These are phyloP conservation scores for Phrynosoma platyrhinos DNA, from an alignment of 2,113 vertebrate species.

Conservation along the genomic window DNA sequence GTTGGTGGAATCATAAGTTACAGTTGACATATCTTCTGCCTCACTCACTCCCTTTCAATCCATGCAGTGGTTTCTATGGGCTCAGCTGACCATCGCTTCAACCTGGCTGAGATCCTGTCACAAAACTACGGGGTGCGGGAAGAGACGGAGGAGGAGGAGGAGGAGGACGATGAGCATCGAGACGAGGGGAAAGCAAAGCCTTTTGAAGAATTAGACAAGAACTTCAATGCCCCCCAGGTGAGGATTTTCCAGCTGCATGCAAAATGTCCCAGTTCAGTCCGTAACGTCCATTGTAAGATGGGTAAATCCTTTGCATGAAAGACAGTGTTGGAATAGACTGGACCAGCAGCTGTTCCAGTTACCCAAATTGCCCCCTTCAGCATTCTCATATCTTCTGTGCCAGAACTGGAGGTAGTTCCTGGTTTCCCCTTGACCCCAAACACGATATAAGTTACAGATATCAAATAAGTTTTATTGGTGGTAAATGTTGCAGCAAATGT, in stretches of 20 bases:
- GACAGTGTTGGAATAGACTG: too few relatives aligned
- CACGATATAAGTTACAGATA: too few relatives aligned
- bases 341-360: too few relatives aligned
- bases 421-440: too few relatives aligned
- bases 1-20: not conserved
- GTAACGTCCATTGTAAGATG: too few relatives aligned
- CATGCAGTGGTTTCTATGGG: slow-evolving; percentile 80
- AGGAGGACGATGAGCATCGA: slow-evolving; percentile 47
- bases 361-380: too few relatives aligned
- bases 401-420: too few relatives aligned
- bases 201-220: slow-evolving; percentile 82
- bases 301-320: too few relatives aligned
- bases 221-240: slow-evolving; percentile 75
- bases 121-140: slow-evolving; percentile 80
- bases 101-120: slow-evolving; percentile 83
- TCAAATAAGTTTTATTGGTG: too few relatives aligned
- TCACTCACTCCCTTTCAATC: not conserved
- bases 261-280: too few relatives aligned
- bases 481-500: too few relatives aligned
- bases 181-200: slow-evolving; percentile 69
- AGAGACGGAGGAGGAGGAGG: slow-evolving; percentile 68
- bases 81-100: slow-evolving; percentile 79
- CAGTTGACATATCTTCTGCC: rapidly evolving
- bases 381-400: too few relatives aligned
- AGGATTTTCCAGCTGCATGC: not conserved